Base-by-base conservation (phyloP, 2,888 invertebrate genomes). In the Uropetala carovei region DNA sequence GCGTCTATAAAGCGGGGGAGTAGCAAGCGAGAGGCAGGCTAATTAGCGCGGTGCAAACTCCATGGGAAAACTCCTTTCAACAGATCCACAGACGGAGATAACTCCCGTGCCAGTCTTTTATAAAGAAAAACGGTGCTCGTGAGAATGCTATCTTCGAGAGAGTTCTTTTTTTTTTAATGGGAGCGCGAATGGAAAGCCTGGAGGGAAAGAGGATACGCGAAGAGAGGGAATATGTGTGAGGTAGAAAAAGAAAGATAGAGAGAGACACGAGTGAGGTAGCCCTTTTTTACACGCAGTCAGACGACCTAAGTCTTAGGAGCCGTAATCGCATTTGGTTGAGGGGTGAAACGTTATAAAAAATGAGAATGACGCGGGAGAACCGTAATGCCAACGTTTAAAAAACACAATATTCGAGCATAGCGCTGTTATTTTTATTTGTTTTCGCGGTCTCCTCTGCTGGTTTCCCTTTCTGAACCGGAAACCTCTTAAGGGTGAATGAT, bases 121-220 rank as follows among this genome's bases (percentile, higher is more conserved):
- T 68, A 18, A 75, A 43, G 5, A 75, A 75, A 75, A 75, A n/a
- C n/a, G 75, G 75, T 27, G 27, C 75, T 75, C 75, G 75, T 75
- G 75, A 75, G 75, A 75, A 75, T 68, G 68, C 68, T 68, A 68
- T 68, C 68, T 68, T 68, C 16, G 68, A 8, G 75, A 75, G 75
- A 75, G 75, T 75, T 75, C 9, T 75, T 75, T 68, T 43, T n/a
- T n/a, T 68, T 68, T 68, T 22, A 68, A 68, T 68, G 18, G 68
- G 22, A 68, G 68, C 68, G 68, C 68, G 68, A 68, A 75, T 75
- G 22, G 75, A 75, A 75, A 75, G 22, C 68, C n/a, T 75, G 75
- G 75, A 75, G 0, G 75, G 22, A 27, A 10, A 7, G 60, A 16
- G 60, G 7, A 18, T 60, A 60, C 7, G 18, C 14, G 1, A 60